phyloP scores from a whole-genome alignment of 1,140 invertebrate genomes.

The Drosophila yakuba region DNA sequence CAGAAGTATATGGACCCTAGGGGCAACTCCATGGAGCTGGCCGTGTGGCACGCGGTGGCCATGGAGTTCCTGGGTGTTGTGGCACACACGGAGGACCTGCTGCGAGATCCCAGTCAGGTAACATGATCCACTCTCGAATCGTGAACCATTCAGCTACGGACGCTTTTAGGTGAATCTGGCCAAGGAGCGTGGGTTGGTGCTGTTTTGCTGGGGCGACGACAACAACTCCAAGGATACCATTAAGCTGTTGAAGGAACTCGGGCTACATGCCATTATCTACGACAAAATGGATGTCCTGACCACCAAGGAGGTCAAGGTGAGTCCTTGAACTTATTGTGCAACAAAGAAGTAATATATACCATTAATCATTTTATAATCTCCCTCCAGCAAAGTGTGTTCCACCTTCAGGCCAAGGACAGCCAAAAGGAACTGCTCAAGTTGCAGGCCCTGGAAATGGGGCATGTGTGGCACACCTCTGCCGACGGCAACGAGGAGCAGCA shows the following conservation, averaged over 20 bases:
- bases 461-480: slow-evolving; percentile 71
- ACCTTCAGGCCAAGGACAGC: slow-evolving; percentile 91
- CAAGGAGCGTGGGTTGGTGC: slow-evolving; percentile 91
- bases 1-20: slow-evolving; percentile 93
- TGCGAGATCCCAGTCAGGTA: slow-evolving; percentile 91
- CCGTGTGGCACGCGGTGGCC: slow-evolving; percentile 92
- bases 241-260: slow-evolving; percentile 92
- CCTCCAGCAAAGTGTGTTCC: slow-evolving; percentile 90
- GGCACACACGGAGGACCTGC: slow-evolving; percentile 95
- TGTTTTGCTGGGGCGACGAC: slow-evolving; percentile 98
- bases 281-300: slow-evolving; percentile 94
- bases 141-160: slow-evolving; percentile 45
- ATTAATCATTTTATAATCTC: background rate
- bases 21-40: slow-evolving; percentile 92
- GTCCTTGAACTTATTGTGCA: slow-evolving; percentile 4
- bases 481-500: slow-evolving; percentile 68
- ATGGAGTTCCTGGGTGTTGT: slow-evolving; percentile 94
- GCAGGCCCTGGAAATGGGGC: slow-evolving; percentile 77
- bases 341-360: background rate
- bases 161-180: slow-evolving; percentile 89
- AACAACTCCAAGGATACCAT: slow-evolving; percentile 96
- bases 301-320: slow-evolving; percentile 92
- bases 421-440: slow-evolving; percentile 86
- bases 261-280: slow-evolving; percentile 96
- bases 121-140: slow-evolving; percentile 43